A percentile compares a stretch with the other conserved stretches of the same genome.
Evolutionary conservation across 2,888 invertebrate genomes (phyloP).

Genomic region (Agrilus biguttatus): DNA sequence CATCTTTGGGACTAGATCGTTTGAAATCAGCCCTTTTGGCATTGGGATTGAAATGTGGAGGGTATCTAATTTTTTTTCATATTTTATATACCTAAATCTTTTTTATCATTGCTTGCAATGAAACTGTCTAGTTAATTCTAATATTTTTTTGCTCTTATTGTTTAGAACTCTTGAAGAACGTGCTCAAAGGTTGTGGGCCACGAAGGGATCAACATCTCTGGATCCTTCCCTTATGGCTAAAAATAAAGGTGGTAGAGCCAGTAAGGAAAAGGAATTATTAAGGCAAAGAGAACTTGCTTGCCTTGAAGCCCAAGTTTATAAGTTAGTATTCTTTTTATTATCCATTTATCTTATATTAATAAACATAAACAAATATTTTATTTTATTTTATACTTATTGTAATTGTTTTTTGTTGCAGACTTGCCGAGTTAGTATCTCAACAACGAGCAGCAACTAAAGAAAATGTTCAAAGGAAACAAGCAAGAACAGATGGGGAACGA

Average conservation of each 20-base stretch:
- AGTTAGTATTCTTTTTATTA: slow-evolving; percentile 24
- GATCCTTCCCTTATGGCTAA: slow-evolving; percentile 88
- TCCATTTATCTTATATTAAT: slow-evolving; percentile 1
- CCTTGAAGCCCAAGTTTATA: slow-evolving; percentile 82
- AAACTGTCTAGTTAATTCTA: neutral
- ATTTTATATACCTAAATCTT: no score
- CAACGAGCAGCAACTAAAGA: slow-evolving; percentile 89
- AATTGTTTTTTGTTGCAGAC: slow-evolving; percentile 28
- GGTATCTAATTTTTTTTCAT: slow-evolving; percentile 31
- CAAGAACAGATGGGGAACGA: slow-evolving; percentile 83
- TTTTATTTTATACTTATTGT: neutral
- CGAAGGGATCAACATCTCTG: slow-evolving; percentile 86
- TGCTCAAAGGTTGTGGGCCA: slow-evolving; percentile 89
- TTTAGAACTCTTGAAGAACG: slow-evolving; percentile 82
- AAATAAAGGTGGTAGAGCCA: slow-evolving; percentile 60
- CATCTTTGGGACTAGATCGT: slow-evolving; percentile 91
- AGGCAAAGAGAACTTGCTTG: slow-evolving; percentile 78
- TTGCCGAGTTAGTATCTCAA: slow-evolving; percentile 69
- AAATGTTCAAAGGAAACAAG: slow-evolving; percentile 96
- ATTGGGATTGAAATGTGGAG: slow-evolving; percentile 93
- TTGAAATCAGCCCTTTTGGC: slow-evolving; percentile 96
- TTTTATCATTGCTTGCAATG: no score
- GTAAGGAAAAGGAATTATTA: slow-evolving; percentile 43
- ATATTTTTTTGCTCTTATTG: slow-evolving; percentile 2
- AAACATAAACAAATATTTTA: neutral